These are phyloP conservation scores for Rhineura floridana DNA, from an alignment of 2,113 vertebrate genomes.

Conservation along the genomic window DNA sequence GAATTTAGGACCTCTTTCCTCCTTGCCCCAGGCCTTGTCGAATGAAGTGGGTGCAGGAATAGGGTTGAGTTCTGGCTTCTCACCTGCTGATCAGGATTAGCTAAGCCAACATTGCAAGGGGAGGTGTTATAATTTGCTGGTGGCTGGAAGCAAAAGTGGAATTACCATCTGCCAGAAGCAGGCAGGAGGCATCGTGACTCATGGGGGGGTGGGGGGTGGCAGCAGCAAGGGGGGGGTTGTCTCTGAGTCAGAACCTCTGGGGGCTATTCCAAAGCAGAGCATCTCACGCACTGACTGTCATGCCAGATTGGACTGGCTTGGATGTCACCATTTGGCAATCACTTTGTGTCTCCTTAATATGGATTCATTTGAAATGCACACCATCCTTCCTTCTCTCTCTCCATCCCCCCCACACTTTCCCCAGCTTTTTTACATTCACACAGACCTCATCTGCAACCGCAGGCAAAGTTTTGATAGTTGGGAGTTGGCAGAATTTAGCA, in stretches of 20 bases:
- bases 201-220: neutral
- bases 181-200: neutral
- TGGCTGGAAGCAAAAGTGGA: neutral
- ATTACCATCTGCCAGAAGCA: neutral
- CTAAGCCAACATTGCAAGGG: neutral
- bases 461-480: neutral
- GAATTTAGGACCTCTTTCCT: neutral
- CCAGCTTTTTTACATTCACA: neutral
- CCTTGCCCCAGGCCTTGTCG: neutral
- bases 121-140: neutral
- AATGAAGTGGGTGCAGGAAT: neutral
- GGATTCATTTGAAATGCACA: neutral
- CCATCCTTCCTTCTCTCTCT: fast-evolving
- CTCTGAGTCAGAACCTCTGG: neutral
- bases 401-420: neutral
- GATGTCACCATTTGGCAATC: neutral
- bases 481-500: fast-evolving
- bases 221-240: neutral
- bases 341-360: neutral
- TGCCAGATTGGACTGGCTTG: neutral
- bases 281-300: neutral
- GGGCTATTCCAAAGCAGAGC: neutral
- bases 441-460: fast-evolving
- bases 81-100: neutral
- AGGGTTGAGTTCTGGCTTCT: neutral